phyloP scores from a whole-genome alignment of 2,888 invertebrate genomes.

The Himalopsyche tibetana region DNA sequence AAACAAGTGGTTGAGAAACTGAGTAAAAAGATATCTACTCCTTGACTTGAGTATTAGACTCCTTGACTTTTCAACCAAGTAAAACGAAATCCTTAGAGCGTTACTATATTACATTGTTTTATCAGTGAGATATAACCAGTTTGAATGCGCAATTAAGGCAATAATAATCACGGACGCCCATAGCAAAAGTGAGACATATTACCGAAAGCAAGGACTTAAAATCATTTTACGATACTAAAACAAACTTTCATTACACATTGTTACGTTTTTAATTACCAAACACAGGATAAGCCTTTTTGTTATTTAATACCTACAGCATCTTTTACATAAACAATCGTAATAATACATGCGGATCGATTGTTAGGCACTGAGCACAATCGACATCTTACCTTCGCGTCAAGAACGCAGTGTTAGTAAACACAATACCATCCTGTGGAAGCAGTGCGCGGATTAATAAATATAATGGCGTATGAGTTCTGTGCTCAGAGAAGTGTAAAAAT shows the following conservation, averaged over 20 bases:
- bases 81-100: no score
- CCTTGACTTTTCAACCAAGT: no score
- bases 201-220: background rate
- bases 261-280: background rate
- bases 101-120: no score
- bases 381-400: constrained; percentile 5
- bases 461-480: no score
- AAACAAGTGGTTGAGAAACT: no score
- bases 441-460: background rate
- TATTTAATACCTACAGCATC: background rate
- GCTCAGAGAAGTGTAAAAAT: no score
- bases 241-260: background rate
- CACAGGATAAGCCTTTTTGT: background rate
- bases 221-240: background rate
- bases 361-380: constrained; percentile 6
- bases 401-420: background rate
- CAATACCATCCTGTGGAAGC: constrained; percentile 15
- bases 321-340: constrained; percentile 15
- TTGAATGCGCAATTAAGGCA: no score
- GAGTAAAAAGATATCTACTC: no score
- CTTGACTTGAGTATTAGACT: no score
- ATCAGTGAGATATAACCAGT: no score
- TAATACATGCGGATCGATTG: constrained; percentile 22
- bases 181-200: background rate
- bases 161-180: no score